phyloP scores from a whole-genome alignment of 2,888 invertebrate genomes.

The Drosophila glabriapex region DNA sequence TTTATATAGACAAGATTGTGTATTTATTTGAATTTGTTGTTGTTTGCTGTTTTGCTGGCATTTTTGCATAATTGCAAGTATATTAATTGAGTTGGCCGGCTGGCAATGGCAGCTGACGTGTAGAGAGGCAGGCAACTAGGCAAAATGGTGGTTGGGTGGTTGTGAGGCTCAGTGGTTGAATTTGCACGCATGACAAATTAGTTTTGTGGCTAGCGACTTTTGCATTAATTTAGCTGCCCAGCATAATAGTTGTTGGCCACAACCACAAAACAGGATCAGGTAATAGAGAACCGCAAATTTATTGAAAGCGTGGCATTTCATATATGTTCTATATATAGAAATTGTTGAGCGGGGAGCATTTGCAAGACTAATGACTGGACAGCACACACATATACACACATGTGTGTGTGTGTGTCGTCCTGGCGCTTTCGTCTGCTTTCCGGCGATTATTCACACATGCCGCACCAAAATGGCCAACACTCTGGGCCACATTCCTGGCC shows the following conservation, averaged over 20 bases:
- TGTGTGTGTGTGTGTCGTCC: slow-evolving; percentile 14
- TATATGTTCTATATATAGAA: slow-evolving; percentile 40
- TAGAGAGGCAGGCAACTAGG: background rate
- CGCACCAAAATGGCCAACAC: slow-evolving; percentile 72
- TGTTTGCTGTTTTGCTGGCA: slow-evolving; percentile 31
- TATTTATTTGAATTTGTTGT: slow-evolving; percentile 22
- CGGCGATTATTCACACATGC: slow-evolving; percentile 84
- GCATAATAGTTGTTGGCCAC: slow-evolving; percentile 19
- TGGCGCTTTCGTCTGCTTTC: slow-evolving; percentile 47
- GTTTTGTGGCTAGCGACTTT: slow-evolving; percentile 72
- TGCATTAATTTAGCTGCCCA: slow-evolving; percentile 69
- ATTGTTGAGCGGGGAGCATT: slow-evolving; percentile 31
- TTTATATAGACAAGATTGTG: background rate
- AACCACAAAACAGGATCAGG: slow-evolving; percentile 61
- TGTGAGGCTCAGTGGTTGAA: slow-evolving; percentile 9
- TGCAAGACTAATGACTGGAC: slow-evolving; percentile 22
- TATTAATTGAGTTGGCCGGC: slow-evolving; percentile 69
- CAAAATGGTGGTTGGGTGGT: slow-evolving; percentile 16
- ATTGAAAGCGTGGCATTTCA: slow-evolving; percentile 68
- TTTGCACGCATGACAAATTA: slow-evolving; percentile 75
- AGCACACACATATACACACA: background rate
- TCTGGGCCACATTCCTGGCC: slow-evolving; percentile 52
- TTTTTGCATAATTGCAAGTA: slow-evolving; percentile 74
- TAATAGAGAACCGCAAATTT: slow-evolving; percentile 79
- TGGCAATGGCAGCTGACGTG: slow-evolving; percentile 15